Percentiles rank a stretch among this genome's conserved stretches.
phyloP scores from a whole-genome alignment of 2,797 vertebrate genomes.

The Aeoliscus strigatus region DNA sequence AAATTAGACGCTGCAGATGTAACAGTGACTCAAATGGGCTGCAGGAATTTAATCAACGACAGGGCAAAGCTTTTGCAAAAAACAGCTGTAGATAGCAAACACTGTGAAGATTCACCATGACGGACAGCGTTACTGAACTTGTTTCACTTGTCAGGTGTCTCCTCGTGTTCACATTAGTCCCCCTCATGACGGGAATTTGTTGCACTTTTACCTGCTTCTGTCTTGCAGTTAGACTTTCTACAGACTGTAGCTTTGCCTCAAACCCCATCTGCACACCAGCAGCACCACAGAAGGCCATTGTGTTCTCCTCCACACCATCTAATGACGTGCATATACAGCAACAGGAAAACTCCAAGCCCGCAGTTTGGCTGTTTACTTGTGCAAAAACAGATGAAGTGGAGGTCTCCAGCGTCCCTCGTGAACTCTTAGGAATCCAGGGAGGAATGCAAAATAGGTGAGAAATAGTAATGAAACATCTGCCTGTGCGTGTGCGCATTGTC shows the following conservation, averaged over 20 bases:
- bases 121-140: too few species aligned
- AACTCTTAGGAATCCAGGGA: neutral
- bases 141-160: too few species aligned
- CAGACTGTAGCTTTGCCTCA: too few species aligned
- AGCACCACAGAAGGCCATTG: neutral
- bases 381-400: neutral
- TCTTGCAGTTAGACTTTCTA: too few species aligned
- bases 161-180: too few species aligned
- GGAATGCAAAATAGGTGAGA: neutral
- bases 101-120: too few species aligned
- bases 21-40: slow-evolving; percentile 16
- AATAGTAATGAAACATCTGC: slow-evolving; percentile 6
- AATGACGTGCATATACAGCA: neutral
- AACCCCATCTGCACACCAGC: too few species aligned
- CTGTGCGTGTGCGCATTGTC: neutral
- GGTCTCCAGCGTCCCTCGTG: neutral
- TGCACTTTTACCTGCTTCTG: too few species aligned
- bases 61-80: slow-evolving; percentile 7
- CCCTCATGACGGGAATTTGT: too few species aligned
- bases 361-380: neutral
- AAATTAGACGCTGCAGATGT: slow-evolving; percentile 39
- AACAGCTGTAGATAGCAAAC: slow-evolving; percentile 9
- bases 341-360: neutral
- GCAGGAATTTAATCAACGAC: slow-evolving; percentile 22
- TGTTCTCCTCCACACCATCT: neutral